Evolutionary conservation across 1,140 invertebrate species (phyloP).

Genomic region (Aphelenchoides besseyi): DNA sequence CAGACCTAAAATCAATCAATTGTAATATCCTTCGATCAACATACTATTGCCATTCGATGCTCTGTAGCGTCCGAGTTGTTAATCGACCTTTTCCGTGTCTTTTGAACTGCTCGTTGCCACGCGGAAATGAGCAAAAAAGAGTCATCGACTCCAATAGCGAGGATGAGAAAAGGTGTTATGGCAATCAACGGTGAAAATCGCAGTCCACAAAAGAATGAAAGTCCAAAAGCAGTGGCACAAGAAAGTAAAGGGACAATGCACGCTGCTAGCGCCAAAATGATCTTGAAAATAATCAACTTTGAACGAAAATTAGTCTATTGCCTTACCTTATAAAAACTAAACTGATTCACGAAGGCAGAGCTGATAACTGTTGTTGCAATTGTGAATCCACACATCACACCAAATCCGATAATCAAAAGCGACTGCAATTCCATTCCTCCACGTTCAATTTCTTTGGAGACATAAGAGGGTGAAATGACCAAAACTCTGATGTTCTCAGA

Average conservation of each 20-base stretch:
- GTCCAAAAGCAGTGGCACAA: conserved; percentile 43
- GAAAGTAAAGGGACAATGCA: conserved; percentile 48
- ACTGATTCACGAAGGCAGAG: conserved; percentile 35
- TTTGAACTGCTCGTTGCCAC: conserved; percentile 36
- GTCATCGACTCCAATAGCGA: conserved; percentile 49
- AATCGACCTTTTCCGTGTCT: conserved; percentile 23
- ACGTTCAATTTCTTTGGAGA: conserved; percentile 44
- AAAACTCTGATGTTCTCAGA: conserved; percentile 30
- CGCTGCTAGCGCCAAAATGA: conserved; percentile 35
- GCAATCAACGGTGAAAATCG: conserved; percentile 42
- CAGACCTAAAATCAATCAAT: conserved; percentile 33
- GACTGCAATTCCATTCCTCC: conserved; percentile 45
- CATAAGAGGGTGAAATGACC: conserved; percentile 33
- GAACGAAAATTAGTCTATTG: background rate
- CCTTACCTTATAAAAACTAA: conserved; percentile 39
- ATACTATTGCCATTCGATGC: conserved; percentile 30
- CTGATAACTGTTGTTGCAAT: conserved; percentile 37
- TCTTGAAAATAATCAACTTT: background rate
- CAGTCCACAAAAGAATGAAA: conserved; percentile 37
- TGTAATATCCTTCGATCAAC: background rate
- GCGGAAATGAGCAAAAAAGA: conserved; percentile 44
- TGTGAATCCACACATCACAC: conserved; percentile 42
- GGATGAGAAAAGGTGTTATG: conserved; percentile 45
- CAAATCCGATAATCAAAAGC: conserved; percentile 43
- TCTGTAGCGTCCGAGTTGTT: conserved; percentile 23